Evolutionary conservation across 2,113 vertebrate species (phyloP), one percentile per base, ranked within the genome.

Genomic region (Marcusenius ussheri): DNA sequence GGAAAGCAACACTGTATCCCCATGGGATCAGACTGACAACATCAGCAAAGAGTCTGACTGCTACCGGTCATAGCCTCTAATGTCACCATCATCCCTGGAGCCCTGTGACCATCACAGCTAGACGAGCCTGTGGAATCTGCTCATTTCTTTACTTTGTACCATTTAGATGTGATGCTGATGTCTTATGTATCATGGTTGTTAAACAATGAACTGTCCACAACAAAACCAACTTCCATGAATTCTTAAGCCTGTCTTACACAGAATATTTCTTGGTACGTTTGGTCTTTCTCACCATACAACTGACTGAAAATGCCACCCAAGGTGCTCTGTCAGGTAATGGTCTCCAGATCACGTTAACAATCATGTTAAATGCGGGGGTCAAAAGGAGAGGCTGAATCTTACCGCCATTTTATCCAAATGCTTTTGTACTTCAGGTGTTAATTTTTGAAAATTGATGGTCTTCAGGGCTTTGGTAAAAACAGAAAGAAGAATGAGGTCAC

Each of bases 391-490:
- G 31, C 2, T 8, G 13, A 24, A n/a, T 11, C 91, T 93, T 91
- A 97, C 97, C 96, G 97, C 96, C 2, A 96, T 92, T 5, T 94
- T 93, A 83, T 96, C 96, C 90, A 98, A 93, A 31, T 95, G 93
- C 19, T 95, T 94, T 90, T 97, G 93, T 0, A 96, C 93, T 89
- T 95, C 95, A n/a, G 93, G 95, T 1, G 97, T 96, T 88, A 97
- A 90, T 70, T 96, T 97, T 94, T 99, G 97, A 7, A 98, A 96
- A 91, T 99, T 99, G 89, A 98, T 94, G 87, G 98, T 98, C 91
- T 97, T 96, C 90, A 99, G 92, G 91, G 88, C 94, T 96, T 89
- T 88, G 45, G 90, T 15, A 77, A 58, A 88, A n/a, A 89, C 90
- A 92, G 87, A 70, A 39, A 51, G n/a, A 49, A 51, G 8, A 39